Evolutionary conservation across 2,797 vertebrate species (phyloP).

Genomic region (Xenentodon cancila): DNA sequence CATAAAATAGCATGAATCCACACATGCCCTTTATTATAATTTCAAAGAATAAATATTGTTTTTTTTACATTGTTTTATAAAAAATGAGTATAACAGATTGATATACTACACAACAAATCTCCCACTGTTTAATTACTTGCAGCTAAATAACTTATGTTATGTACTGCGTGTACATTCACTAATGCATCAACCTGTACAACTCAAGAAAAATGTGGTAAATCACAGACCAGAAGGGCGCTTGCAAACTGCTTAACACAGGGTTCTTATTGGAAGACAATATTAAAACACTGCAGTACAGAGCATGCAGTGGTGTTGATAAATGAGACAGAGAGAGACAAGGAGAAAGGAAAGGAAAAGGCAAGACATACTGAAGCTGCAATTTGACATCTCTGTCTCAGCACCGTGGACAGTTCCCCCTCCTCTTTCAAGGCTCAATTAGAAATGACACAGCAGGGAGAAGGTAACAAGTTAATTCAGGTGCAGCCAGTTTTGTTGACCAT

Average conservation of each 20-base stretch:
- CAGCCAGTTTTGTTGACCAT: slow-evolving; percentile 24
- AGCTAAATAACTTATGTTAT: too few relatives aligned
- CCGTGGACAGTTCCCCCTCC: slow-evolving; percentile 29
- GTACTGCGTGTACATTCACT: too few relatives aligned
- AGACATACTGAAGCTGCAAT: slow-evolving; percentile 24
- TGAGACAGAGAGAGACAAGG: not conserved
- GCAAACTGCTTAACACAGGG: slow-evolving; percentile 26
- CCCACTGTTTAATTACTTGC: too few relatives aligned
- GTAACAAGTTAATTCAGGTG: slow-evolving; percentile 22
- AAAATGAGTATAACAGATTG: too few relatives aligned
- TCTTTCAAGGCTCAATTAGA: slow-evolving; percentile 46
- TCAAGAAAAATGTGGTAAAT: too few relatives aligned
- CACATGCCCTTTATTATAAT: too few relatives aligned
- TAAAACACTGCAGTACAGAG: slow-evolving; percentile 2
- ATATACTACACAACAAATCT: too few relatives aligned
- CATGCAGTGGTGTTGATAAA: slow-evolving; percentile 9
- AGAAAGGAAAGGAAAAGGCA: not conserved
- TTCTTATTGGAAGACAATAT: slow-evolving; percentile 2
- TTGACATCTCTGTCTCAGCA: slow-evolving; percentile 39
- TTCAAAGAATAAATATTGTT: too few relatives aligned
- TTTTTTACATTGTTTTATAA: too few relatives aligned
- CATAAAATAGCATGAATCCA: too few relatives aligned
- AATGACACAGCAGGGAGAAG: slow-evolving; percentile 34
- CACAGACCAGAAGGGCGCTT: not conserved
- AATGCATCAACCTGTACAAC: too few relatives aligned